Evolutionary conservation across 2,888 invertebrate genomes (phyloP).

Genomic region (Rutpela maculata): DNA sequence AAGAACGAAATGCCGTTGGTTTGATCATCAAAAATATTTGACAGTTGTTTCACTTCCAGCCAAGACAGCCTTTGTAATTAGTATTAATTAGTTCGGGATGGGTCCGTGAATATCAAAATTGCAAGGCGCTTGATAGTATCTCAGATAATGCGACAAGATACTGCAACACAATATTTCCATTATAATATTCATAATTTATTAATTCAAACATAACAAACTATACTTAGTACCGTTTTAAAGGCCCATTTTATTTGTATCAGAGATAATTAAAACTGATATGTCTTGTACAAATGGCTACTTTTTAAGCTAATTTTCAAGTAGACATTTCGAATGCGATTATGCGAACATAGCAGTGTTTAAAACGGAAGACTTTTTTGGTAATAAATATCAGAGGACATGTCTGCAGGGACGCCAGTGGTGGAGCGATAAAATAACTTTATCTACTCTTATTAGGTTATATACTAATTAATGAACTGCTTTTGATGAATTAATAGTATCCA

Average conservation of each 20-base stretch:
- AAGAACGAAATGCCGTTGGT: slow-evolving; percentile 4
- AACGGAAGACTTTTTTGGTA: background rate
- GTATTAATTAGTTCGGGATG: slow-evolving; percentile 36
- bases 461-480: too few species aligned
- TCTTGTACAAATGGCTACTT: slow-evolving; percentile 16
- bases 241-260: slow-evolving; percentile 12
- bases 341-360: background rate
- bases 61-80: slow-evolving; percentile 16
- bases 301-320: slow-evolving; percentile 26
- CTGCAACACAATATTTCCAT: slow-evolving; percentile 27
- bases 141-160: slow-evolving; percentile 32
- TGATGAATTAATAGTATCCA: too few species aligned
- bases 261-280: slow-evolving; percentile 38
- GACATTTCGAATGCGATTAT: background rate
- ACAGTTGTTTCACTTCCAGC: slow-evolving; percentile 19
- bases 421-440: too few species aligned
- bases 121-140: slow-evolving; percentile 36
- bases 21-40: slow-evolving; percentile 34
- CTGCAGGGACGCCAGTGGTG: too few species aligned
- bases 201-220: slow-evolving; percentile 14
- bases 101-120: slow-evolving; percentile 40
- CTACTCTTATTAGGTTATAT: too few species aligned
- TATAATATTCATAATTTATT: slow-evolving; percentile 40
- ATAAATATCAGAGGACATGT: too few species aligned
- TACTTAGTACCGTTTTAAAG: slow-evolving; percentile 9